Evolutionary conservation across 2,113 vertebrate species (phyloP), one percentile per base, ranked within the genome.

Genomic region (Columbina picui): DNA sequence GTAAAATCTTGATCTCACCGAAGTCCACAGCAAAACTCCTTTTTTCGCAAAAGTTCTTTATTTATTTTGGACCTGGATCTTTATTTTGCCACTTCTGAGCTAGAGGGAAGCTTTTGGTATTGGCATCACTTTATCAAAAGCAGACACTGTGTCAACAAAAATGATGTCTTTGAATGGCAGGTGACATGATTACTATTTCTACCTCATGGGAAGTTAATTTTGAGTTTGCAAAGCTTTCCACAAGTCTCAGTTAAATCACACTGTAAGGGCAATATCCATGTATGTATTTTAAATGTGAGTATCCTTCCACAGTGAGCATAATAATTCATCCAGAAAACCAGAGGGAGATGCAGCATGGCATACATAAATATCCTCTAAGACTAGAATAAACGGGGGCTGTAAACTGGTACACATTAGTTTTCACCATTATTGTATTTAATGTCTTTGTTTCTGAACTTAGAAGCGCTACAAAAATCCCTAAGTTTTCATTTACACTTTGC

Each of bases 401-500:
- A 84, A 91, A 68, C 34, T 49, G 60, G 49, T n/a, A 52, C 49
- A 47, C 43, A 36, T 67, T 65, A 65, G 68, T 95, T 94, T 93
- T 76, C 32, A 22, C 32, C 34, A 27, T 78, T 84, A 78, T 17
- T 85, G 25, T 70, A 89, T 91, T 91, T 78, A 68, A 52, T 55
- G 57, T 32, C 32, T 88, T 91, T 60, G 38, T 34, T 45, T 74
- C 78, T 88, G 91, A 86, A 92, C 43, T 90, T 84, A 91, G 75
- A 93, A 94, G 32, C 38, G 18, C 43, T n/a, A 27, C 49, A 82
- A 82, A 93, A 93, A 63, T 76, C 73, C 12, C 3, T 32, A 65
- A 63, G n/a, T 79, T 95, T 95, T 90, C 77, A 68, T 82, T 90
- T 83, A 38, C 67, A 69, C 88, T 89, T 94, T 73, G 47, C 60